Conservation (phyloP, 2,888 invertebrate genomes). For the Sphaerolaimus hirsutus region DNA sequence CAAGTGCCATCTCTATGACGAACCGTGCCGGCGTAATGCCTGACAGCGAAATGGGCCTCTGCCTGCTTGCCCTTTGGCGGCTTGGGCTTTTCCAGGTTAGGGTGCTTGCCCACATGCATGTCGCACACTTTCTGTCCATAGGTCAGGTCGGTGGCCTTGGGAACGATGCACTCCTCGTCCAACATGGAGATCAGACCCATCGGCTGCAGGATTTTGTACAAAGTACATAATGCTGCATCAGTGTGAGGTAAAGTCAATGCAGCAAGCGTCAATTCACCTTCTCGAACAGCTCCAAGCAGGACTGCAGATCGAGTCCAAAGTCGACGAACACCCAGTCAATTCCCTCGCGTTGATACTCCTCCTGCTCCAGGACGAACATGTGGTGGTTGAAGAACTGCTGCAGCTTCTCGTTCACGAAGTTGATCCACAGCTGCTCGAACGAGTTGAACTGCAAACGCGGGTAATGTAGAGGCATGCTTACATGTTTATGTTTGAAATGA, state of each 20-base stretch:
- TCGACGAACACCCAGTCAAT: conserved; percentile 85
- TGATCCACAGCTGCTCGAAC: conserved; percentile 34
- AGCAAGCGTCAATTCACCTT: conserved; percentile 50
- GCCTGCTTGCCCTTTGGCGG: conserved; percentile 88
- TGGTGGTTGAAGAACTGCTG: conserved; percentile 36
- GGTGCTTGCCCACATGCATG: conserved; percentile 95
- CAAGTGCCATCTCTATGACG: no score
- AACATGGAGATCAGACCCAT: conserved; percentile 99
- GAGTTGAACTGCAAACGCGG: conserved; percentile 27
- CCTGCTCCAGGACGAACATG: conserved; percentile 34
- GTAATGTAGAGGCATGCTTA: neutral
- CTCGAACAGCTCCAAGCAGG: conserved; percentile 81
- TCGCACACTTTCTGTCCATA: conserved; percentile 94
- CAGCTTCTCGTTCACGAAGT: conserved; percentile 33
- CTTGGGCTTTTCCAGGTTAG: conserved; percentile 60
- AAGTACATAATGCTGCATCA: conserved; percentile 22
- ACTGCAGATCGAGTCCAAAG: conserved; percentile 83
- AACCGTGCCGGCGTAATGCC: conserved; percentile 81
- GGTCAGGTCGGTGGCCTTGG: conserved; percentile 93
- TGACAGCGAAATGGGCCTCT: conserved; percentile 91
- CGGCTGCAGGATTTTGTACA: conserved; percentile 41
- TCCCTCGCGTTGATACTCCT: conserved; percentile 72
- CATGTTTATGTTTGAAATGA: neutral
- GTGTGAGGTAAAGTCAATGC: conserved; percentile 44
- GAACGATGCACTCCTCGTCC: conserved; percentile 99